Conservation (phyloP, 2,113 vertebrate genomes). For the Paralichthys olivaceus region DNA sequence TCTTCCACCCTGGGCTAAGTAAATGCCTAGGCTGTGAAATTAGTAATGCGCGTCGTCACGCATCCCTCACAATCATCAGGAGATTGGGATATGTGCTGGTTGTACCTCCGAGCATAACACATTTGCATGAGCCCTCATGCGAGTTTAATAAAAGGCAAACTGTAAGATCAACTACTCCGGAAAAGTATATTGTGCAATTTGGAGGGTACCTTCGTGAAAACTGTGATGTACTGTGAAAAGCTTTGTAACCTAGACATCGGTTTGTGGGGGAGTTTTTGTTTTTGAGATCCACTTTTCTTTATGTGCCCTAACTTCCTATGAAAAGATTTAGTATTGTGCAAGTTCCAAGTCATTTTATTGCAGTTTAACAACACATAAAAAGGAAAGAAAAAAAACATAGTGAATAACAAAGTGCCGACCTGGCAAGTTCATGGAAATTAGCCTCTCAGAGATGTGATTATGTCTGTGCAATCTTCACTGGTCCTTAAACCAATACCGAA, state of each 20-base stretch:
- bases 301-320: neutral
- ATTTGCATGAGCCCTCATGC: slow-evolving; percentile 68
- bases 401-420: slow-evolving; percentile 44
- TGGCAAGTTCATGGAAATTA: slow-evolving; percentile 48
- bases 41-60: slow-evolving; percentile 38
- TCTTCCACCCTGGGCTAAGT: slow-evolving; percentile 55
- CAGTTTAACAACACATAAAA: slow-evolving; percentile 10
- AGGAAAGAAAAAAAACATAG: slow-evolving; percentile 24
- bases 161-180: slow-evolving; percentile 27
- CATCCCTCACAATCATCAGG: slow-evolving; percentile 59
- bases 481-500: slow-evolving; percentile 51
- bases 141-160: slow-evolving; percentile 56
- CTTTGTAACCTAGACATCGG: neutral
- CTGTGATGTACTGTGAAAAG: neutral
- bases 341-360: slow-evolving; percentile 9
- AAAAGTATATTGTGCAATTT: slow-evolving; percentile 34
- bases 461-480: slow-evolving; percentile 44
- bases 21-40: slow-evolving; percentile 62
- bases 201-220: slow-evolving; percentile 4
- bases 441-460: slow-evolving; percentile 53
- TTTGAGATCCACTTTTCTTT: neutral
- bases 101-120: slow-evolving; percentile 49
- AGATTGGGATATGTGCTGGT: slow-evolving; percentile 37
- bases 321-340: slow-evolving; percentile 2
- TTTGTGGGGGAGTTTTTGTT: slow-evolving; percentile 4